These are phyloP conservation scores for Peucedramus taeniatus DNA, from an alignment of 2,113 vertebrate species.

Conservation along the genomic window DNA sequence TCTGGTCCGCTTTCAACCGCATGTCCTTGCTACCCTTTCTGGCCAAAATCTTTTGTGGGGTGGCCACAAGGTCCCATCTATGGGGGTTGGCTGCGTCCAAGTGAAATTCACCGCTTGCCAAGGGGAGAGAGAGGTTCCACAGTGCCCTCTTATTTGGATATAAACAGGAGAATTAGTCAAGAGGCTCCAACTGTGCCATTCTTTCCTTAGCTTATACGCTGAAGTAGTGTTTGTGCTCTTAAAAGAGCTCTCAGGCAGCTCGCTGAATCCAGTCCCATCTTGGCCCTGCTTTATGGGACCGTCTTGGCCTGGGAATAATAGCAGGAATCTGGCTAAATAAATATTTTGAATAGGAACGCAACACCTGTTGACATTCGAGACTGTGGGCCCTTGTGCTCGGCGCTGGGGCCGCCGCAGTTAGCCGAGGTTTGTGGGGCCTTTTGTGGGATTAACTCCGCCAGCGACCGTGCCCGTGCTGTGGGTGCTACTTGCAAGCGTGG, in stretches of 20 bases:
- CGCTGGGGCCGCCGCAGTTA: background rate
- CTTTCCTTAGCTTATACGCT: conserved; percentile 9
- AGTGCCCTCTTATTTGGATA: conserved; percentile 30
- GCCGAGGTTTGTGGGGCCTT: background rate
- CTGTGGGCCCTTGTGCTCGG: background rate
- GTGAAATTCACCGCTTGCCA: conserved; percentile 37
- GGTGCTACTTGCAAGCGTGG: accelerated
- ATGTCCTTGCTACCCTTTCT: background rate
- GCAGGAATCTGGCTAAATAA: background rate
- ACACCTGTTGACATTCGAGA: conserved; percentile 27
- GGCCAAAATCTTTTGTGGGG: background rate
- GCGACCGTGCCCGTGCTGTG: accelerated
- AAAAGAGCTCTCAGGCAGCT: conserved; percentile 27
- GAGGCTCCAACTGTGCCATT: conserved; percentile 43
- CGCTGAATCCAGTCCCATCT: background rate
- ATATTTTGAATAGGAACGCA: background rate
- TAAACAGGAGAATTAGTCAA: conserved; percentile 50
- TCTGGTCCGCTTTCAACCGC: background rate
- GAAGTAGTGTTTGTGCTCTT: conserved; percentile 34
- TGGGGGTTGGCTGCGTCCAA: conserved; percentile 2
- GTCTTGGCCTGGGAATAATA: conserved; percentile 18
- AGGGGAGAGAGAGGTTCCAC: background rate
- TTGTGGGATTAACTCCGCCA: background rate
- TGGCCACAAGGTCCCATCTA: conserved; percentile 23
- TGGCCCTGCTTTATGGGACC: conserved; percentile 16